Evolutionary conservation across 2,113 vertebrate genomes (phyloP).

Genomic region (Sander lucioperca): DNA sequence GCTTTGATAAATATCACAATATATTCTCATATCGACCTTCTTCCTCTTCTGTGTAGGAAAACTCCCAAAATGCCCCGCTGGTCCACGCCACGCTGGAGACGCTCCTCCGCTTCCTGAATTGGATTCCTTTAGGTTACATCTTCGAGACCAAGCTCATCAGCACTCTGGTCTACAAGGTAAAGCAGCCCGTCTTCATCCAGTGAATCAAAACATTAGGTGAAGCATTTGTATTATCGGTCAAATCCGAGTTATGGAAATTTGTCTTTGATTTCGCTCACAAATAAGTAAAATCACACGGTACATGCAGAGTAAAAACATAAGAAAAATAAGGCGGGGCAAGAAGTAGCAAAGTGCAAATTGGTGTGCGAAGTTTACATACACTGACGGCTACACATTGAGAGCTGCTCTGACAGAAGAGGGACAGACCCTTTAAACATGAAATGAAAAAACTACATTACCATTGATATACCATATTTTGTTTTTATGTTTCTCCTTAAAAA

Average conservation of each 20-base stretch:
- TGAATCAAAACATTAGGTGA: not conserved
- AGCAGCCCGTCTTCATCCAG: too few relatives aligned
- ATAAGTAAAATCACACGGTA: not conserved
- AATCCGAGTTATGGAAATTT: not conserved
- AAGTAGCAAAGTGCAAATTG: too few relatives aligned
- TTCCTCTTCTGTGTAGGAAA: constrained; percentile 85
- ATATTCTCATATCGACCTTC: not conserved
- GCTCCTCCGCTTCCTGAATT: constrained; percentile 95
- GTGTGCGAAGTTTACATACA: not conserved
- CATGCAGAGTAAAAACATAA: not conserved
- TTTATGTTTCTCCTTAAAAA: too few relatives aligned
- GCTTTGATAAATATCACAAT: not conserved
- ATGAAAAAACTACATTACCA: too few relatives aligned
- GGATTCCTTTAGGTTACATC: constrained; percentile 98
- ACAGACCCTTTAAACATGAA: too few relatives aligned
- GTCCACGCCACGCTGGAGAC: constrained; percentile 97
- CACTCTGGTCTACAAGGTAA: constrained; percentile 97
- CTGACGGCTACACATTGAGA: not conserved
- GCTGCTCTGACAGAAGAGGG: not conserved
- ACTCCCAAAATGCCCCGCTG: constrained; percentile 96
- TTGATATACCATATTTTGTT: too few relatives aligned
- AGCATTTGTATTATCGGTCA: not conserved
- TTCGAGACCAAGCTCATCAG: constrained; percentile 98
- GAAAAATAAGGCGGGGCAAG: not conserved
- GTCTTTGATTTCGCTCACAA: not conserved